phyloP scores from a whole-genome alignment of 2,113 vertebrate species.

The Sander lucioperca region DNA sequence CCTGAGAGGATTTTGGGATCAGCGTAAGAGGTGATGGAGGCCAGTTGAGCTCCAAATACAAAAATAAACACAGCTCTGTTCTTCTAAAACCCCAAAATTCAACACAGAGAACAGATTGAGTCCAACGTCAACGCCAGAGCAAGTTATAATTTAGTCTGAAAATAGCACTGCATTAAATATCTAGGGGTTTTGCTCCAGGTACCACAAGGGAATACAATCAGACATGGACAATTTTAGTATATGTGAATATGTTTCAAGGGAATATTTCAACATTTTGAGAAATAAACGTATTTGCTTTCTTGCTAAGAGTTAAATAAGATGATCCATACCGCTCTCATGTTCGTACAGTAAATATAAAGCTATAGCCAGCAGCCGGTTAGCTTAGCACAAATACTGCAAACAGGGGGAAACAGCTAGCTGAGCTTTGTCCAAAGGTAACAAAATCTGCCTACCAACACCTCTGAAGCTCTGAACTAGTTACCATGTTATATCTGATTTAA shows the following conservation, averaged over 20 bases:
- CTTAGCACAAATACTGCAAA: background rate
- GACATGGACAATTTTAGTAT: background rate
- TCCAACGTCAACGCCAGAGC: conserved; percentile 3
- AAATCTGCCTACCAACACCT: background rate
- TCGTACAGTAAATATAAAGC: background rate
- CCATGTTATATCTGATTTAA: no score
- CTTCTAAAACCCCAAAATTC: background rate
- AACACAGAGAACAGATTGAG: background rate
- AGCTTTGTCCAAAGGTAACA: background rate
- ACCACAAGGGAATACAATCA: background rate
- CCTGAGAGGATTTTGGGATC: conserved; percentile 55
- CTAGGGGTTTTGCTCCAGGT: background rate
- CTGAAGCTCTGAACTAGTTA: no score
- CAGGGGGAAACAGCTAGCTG: background rate
- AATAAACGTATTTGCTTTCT: background rate
- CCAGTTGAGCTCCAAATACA: conserved; percentile 11
- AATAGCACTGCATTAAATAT: background rate
- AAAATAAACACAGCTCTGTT: conserved; percentile 10
- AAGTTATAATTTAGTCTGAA: background rate
- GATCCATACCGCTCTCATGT: background rate
- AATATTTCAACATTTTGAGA: background rate
- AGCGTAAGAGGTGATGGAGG: conserved; percentile 51
- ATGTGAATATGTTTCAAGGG: background rate
- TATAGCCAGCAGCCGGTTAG: background rate
- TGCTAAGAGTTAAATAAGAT: background rate